These are phyloP conservation scores for Emys orbicularis DNA, from an alignment of 2,797 vertebrate genomes.

Conservation along the genomic window DNA sequence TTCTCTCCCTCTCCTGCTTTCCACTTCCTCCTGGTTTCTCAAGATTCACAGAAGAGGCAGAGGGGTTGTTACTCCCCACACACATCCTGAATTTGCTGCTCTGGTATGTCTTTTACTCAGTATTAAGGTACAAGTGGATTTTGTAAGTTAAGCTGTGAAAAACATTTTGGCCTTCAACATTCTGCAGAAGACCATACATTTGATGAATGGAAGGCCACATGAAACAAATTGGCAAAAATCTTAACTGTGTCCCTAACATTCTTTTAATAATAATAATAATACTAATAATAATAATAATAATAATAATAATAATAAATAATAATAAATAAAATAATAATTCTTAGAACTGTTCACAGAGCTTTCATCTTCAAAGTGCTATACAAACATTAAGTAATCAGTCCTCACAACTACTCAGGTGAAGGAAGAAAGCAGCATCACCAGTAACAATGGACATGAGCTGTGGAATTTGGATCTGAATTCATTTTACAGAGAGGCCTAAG, in stretches of 20 bases:
- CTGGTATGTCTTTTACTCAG: not conserved
- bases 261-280: not conserved
- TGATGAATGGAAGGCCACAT: not conserved
- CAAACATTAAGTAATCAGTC: conserved; percentile 70
- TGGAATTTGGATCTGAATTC: conserved; percentile 33
- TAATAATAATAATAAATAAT: not conserved
- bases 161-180: not conserved
- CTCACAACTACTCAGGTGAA: conserved; percentile 60
- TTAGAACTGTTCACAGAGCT: conserved; percentile 22
- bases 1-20: not conserved
- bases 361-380: conserved; percentile 59
- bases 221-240: not conserved
- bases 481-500: not conserved
- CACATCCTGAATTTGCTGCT: not conserved
- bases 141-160: not conserved
- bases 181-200: not conserved
- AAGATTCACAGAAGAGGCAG: not conserved
- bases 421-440: conserved; percentile 61
- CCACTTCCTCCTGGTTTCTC: not conserved
- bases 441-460: conserved; percentile 40
- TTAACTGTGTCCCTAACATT: not conserved
- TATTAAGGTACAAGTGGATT: not conserved
- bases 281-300: not conserved
- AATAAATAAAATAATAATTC: not conserved
- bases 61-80: not conserved